Percentiles rank a stretch among this genome's conserved stretches.
phyloP scores from a whole-genome alignment of 2,797 vertebrate species.

The Mallotus villosus region DNA sequence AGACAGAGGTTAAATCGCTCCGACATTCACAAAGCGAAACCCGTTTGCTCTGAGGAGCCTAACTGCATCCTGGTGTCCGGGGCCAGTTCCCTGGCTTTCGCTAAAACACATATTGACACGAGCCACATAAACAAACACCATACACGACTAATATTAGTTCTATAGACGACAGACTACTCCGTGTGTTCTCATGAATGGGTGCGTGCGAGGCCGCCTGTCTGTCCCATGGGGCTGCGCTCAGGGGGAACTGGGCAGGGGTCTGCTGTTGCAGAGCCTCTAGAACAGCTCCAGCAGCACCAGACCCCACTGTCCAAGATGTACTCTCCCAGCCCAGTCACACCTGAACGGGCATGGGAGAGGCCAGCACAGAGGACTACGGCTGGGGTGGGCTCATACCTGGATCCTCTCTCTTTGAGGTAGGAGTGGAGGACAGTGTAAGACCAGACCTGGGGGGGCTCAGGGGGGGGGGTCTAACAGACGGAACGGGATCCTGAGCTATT shows the following conservation, averaged over 20 bases:
- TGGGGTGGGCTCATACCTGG: conserved; percentile 3
- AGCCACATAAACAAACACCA: too few relatives aligned
- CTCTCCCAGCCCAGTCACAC: conserved; percentile 33
- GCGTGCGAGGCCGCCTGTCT: conserved; percentile 28
- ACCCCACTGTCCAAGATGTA: background rate
- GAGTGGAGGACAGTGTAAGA: background rate
- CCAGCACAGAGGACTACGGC: conserved; percentile 26
- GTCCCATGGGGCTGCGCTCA: conserved; percentile 23
- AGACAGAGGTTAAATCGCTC: background rate
- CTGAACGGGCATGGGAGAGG: conserved; percentile 8
- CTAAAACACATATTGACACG: too few relatives aligned
- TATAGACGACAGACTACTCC: too few relatives aligned
- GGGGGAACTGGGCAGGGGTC: conserved; percentile 15
- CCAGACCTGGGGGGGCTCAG: background rate
- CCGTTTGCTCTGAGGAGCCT: too few relatives aligned
- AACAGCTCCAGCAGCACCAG: conserved; percentile 9
- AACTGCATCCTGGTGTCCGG: background rate
- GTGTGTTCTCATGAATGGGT: too few relatives aligned
- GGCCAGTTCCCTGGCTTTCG: too few relatives aligned
- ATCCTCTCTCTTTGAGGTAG: background rate
- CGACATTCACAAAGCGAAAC: background rate
- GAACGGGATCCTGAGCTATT: background rate
- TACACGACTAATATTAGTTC: too few relatives aligned
- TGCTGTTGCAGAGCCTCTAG: background rate
- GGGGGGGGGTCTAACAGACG: background rate